Percentiles rank a stretch among this genome's conserved stretches.
Conservation (phyloP, 2,797 vertebrate species). For the Basileuterus tristriatus region DNA sequence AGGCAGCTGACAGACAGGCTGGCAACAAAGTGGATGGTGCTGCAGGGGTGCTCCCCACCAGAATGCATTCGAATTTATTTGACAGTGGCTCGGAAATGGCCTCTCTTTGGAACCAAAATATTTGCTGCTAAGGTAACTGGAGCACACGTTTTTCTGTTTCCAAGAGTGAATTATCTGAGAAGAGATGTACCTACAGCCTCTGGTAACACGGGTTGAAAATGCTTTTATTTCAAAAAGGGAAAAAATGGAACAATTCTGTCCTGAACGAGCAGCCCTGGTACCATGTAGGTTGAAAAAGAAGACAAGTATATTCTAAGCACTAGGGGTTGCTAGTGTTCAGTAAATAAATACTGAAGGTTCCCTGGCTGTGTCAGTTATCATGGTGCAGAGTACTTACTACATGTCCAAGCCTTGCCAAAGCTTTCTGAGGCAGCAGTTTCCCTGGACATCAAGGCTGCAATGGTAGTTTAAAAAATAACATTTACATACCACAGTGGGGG, state of each 20-base stretch:
- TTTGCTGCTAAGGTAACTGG: constrained; percentile 88
- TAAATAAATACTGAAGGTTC: background rate
- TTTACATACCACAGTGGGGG: background rate
- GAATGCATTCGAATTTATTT: constrained; percentile 94
- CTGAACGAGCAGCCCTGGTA: background rate
- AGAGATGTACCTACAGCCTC: background rate
- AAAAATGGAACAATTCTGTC: background rate
- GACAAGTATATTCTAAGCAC: background rate
- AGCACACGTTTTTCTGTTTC: background rate
- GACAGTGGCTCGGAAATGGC: constrained; percentile 93
- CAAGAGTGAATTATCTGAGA: background rate
- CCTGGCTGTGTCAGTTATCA: background rate
- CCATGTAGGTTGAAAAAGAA: background rate
- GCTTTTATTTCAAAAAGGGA: background rate
- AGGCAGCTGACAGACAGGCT: constrained; percentile 86
- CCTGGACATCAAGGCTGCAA: background rate
- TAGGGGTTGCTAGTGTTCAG: constrained; percentile 6
- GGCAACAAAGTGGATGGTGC: constrained; percentile 86
- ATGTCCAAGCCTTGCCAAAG: background rate
- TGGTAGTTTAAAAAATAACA: background rate
- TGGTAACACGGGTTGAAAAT: background rate
- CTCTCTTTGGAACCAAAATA: constrained; percentile 92
- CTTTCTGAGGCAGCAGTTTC: background rate
- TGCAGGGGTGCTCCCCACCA: constrained; percentile 85
- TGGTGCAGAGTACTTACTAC: background rate